Evolutionary conservation across 1,140 invertebrate genomes (phyloP), one percentile per base, ranked within the genome.

Genomic region (Chionoecetes opilio): DNA sequence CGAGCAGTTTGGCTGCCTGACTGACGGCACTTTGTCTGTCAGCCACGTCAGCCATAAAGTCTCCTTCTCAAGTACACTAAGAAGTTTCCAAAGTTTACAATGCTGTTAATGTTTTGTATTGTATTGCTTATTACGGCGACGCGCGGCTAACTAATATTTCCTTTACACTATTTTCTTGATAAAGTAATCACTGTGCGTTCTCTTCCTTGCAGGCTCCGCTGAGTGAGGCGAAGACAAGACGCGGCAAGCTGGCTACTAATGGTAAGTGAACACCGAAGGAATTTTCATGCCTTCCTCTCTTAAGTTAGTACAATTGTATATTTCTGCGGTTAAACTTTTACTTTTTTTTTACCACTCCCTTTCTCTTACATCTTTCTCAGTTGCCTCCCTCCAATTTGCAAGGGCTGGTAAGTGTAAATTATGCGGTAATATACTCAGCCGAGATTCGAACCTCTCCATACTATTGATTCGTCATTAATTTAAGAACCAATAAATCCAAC

Each of bases 221-320:
- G 63, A 75, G 63, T 0, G 21, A n/a, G n/a, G 63, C 63, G 26
- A 75, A 26, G 63, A 26, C 21, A 21, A 21, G 63, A 75, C n/a
- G 63, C 26, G 63, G 63, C 63, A 21, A 11, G 26, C 63, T 75
- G 63, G 63, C 63, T 75, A 5, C 63, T 75, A 75, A 75, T 75
- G 2, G 63, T 75, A 75, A 75, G 63, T 75, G n/a, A 26, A n/a
- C 26, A 17, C 26, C n/a, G 63, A 75, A 75, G 63, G 46, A 53
- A 53, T 53, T 75, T n/a, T 75, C n/a, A 75, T 75, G 26, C n/a
- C 63, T 75, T 75, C 63, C 63, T n/a, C n/a, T 75, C n/a, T 75
- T 75, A n/a, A 75, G 21, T 75, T n/a, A 53, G 46, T n/a, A n/a
- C n/a, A 53, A 17, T 53, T 9, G 46, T 1, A 53, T 9, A 53